Base-by-base conservation (phyloP, 2,797 vertebrate species). In the Danio tinwini region DNA sequence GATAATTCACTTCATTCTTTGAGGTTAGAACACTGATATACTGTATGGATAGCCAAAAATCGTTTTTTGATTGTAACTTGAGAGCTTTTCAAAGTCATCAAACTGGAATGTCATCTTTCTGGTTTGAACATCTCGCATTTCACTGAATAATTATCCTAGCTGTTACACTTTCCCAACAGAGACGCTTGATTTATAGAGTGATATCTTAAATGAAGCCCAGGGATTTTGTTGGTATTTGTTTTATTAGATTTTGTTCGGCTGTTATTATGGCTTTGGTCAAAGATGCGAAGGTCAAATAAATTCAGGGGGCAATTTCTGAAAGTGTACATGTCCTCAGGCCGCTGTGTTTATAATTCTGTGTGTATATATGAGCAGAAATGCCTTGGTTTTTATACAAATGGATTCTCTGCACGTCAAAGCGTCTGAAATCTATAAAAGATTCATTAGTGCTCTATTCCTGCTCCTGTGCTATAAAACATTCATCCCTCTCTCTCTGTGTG, bases 371-470 rank as follows among this genome's bases (percentile, higher is more conserved):
- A 89, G 88, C 86, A 89, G 67, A 42, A 29, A 59, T 89, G 89
- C 82, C 81, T 90, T 77, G 40, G 92, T 93, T 93, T n/a, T 91
- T 93, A 93, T 94, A 93, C 92, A 90, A 94, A 94, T 92, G 93
- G 93, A 94, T 94, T 94, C 94, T 87, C 92, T 90, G 88, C 93
- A 94, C 94, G 93, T 93, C 93, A 92, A 93, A 93, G 94, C 95
- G 93, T 95, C 94, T 94, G 91, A 81, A 94, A 93, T 92, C 91
- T 94, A 96, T 96, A 93, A 96, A 96, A 96, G 93, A 97, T 96
- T 96, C 93, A 97, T 96, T 92, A 92, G 93, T 86, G 92, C 89
- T 90, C 91, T 89, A 91, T 88, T 90, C 93, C 89, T 88, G 92
- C 91, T 89, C 89, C 84, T 89, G 88, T 83, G 81, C 89, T 87